phyloP scores from a whole-genome alignment of 2,113 vertebrate species.

The Tragelaphus imberbis region DNA sequence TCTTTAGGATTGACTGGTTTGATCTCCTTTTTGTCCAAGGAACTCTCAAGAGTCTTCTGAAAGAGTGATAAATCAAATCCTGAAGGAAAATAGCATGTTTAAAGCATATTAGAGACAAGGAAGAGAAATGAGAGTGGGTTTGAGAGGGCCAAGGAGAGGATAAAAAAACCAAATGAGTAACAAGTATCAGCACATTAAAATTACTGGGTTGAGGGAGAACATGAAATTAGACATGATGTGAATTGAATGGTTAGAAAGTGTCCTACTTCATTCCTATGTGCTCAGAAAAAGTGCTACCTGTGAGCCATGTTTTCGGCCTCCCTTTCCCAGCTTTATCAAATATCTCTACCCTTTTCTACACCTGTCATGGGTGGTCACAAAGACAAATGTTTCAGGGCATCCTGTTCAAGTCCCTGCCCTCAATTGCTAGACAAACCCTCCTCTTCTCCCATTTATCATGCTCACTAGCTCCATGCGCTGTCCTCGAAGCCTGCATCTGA shows the following conservation, averaged over 20 bases:
- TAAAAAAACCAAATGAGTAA: neutral
- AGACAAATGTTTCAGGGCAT: neutral
- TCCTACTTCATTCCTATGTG: neutral
- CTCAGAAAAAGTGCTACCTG: neutral
- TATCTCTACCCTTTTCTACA: neutral
- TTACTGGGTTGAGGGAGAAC: neutral
- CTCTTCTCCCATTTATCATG: neutral
- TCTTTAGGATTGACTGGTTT: neutral
- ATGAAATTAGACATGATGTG: neutral
- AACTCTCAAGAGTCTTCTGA: neutral
- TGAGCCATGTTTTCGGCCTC: neutral
- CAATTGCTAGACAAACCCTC: neutral
- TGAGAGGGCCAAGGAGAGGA: neutral
- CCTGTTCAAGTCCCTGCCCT: neutral
- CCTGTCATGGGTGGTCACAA: neutral
- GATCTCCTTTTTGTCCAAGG: neutral
- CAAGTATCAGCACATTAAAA: neutral
- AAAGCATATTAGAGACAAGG: neutral
- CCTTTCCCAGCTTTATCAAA: neutral
- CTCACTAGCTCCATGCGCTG: neutral
- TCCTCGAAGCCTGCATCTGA: neutral
- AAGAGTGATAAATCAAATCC: neutral
- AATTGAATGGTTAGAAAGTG: neutral
- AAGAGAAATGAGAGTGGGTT: neutral
- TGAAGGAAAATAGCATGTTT: neutral